A percentile compares a stretch with the other conserved stretches of the same genome.
These are phyloP conservation scores for Penaeus chinensis DNA, from an alignment of 1,140 invertebrate species.

Conservation along the genomic window DNA sequence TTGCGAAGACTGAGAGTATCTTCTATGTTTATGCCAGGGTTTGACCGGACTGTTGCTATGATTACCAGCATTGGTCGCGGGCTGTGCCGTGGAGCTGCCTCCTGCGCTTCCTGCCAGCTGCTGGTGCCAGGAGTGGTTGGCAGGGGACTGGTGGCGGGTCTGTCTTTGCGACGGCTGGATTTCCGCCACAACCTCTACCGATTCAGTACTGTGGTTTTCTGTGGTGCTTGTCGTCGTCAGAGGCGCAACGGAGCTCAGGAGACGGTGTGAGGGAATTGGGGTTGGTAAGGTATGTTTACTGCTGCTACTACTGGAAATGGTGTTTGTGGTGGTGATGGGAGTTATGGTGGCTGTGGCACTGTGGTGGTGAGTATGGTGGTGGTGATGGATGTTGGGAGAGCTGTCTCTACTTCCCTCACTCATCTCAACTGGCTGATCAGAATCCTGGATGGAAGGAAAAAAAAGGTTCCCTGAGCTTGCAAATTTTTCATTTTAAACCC, in stretches of 20 bases:
- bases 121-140: slow-evolving; percentile 18
- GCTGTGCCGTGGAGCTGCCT: neutral
- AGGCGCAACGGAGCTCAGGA: neutral
- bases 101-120: slow-evolving; percentile 13
- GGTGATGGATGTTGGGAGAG: slow-evolving; percentile 51
- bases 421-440: slow-evolving; percentile 54
- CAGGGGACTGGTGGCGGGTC: slow-evolving; percentile 23
- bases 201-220: neutral
- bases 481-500: neutral
- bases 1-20: slow-evolving; percentile 54
- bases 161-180: slow-evolving; percentile 19
- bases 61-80: neutral
- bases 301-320: neutral
- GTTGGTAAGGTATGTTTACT: neutral
- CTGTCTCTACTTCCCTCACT: slow-evolving; percentile 54
- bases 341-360: neutral
- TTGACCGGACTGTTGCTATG: slow-evolving; percentile 45
- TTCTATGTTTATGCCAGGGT: slow-evolving; percentile 49
- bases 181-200: neutral
- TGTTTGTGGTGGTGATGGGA: slow-evolving; percentile 10
- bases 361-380: slow-evolving; percentile 32
- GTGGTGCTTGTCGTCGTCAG: no score
- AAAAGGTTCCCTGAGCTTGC: neutral
- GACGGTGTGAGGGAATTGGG: neutral
- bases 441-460: slow-evolving; percentile 30